These are phyloP conservation scores for Euspilapteryx auroguttella DNA, from an alignment of 2,888 invertebrate genomes.

Conservation along the genomic window DNA sequence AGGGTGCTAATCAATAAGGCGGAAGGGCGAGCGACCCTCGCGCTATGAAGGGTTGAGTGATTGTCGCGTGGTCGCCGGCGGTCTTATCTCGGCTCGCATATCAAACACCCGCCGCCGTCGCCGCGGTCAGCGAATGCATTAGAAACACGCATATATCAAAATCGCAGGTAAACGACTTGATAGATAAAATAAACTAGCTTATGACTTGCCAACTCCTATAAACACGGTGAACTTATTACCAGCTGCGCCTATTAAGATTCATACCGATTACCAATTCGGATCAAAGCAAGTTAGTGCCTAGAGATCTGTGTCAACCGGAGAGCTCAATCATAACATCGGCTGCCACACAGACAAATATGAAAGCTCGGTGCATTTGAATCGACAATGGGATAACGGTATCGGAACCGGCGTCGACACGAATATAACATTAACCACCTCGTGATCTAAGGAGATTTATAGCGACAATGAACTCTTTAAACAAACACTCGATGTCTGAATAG, in stretches of 20 bases:
- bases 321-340: conserved; percentile 26
- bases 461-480: conserved; percentile 26
- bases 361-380: conserved; percentile 41
- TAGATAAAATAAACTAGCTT: no score
- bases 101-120: conserved; percentile 24
- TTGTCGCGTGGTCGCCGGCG: conserved; percentile 41
- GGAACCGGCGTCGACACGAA: conserved; percentile 50
- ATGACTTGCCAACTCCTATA: no score
- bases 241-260: no score
- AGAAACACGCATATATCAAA: background rate
- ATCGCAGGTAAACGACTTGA: background rate
- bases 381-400: conserved; percentile 54
- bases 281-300: no score
- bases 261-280: no score
- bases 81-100: conserved; percentile 48
- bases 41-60: conserved; percentile 45
- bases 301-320: conserved; percentile 10
- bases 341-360: conserved; percentile 44
- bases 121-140: background rate
- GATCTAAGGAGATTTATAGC: conserved; percentile 54
- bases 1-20: conserved; percentile 53
- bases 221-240: no score
- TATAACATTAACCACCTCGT: conserved; percentile 56
- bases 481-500: conserved; percentile 10
- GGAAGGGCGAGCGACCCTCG: conserved; percentile 48